These are phyloP conservation scores for Synanceia verrucosa DNA, from an alignment of 2,797 vertebrate genomes.

Conservation along the genomic window DNA sequence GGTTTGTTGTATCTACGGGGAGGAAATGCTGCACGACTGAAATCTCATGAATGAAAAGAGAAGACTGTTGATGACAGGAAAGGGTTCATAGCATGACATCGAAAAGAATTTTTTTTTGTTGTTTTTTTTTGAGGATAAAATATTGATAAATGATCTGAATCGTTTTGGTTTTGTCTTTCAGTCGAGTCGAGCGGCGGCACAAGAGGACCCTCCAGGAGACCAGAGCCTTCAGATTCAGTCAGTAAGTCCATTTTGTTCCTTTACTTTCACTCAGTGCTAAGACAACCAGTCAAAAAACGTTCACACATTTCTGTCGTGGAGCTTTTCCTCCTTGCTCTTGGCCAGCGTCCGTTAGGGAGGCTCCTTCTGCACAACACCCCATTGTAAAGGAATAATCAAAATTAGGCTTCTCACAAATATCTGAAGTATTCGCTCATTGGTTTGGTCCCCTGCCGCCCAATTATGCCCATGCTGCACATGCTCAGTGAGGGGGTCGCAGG, in stretches of 20 bases:
- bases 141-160: not conserved
- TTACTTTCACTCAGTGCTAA: not conserved
- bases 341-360: slow-evolving; percentile 43
- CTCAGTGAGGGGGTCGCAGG: slow-evolving; percentile 35
- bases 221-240: slow-evolving; percentile 62
- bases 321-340: slow-evolving; percentile 30
- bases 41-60: slow-evolving; percentile 17
- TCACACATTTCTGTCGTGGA: not conserved
- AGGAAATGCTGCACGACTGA: not conserved
- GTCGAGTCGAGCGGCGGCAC: slow-evolving; percentile 74
- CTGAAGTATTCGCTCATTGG: slow-evolving; percentile 53
- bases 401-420: slow-evolving; percentile 49
- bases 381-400: slow-evolving; percentile 52
- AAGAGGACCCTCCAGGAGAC: slow-evolving; percentile 61
- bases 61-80: slow-evolving; percentile 3
- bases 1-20: not conserved
- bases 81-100: not conserved
- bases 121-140: not conserved
- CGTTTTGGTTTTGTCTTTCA: slow-evolving; percentile 49
- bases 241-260: slow-evolving; percentile 74
- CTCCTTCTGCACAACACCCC: slow-evolving; percentile 45
- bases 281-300: not conserved
- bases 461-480: slow-evolving; percentile 61
- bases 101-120: not conserved
- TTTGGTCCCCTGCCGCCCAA: slow-evolving; percentile 45